These are phyloP conservation scores for Rhimphoctona megacephalus DNA, from an alignment of 2,888 invertebrate species.

Conservation along the genomic window DNA sequence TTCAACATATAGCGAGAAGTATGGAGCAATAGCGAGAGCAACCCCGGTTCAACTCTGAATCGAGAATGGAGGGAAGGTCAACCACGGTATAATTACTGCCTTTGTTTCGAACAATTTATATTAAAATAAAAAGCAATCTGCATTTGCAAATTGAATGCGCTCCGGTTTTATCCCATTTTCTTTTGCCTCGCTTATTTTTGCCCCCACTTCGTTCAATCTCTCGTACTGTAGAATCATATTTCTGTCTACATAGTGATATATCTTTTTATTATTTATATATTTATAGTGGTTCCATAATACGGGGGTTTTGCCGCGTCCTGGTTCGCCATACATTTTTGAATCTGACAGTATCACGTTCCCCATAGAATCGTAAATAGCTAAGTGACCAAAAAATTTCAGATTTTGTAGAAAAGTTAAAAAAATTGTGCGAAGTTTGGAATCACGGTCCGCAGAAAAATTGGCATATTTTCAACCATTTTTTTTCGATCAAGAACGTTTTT, in stretches of 20 bases:
- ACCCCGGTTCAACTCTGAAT: slow-evolving; percentile 37
- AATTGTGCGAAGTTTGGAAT: not conserved
- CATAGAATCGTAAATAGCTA: slow-evolving; percentile 78
- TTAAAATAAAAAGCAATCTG: slow-evolving; percentile 83
- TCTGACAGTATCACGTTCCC: slow-evolving; percentile 46
- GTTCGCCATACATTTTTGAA: slow-evolving; percentile 50
- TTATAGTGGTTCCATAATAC: slow-evolving; percentile 46
- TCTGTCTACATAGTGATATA: not conserved
- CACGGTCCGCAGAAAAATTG: too few relatives aligned
- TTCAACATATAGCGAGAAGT: not conserved
- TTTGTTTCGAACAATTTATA: slow-evolving; percentile 83
- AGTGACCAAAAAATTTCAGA: too few relatives aligned
- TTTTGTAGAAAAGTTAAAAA: not conserved
- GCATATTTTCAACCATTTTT: too few relatives aligned
- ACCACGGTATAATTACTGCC: slow-evolving; percentile 79
- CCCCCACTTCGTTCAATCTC: slow-evolving; percentile 56
- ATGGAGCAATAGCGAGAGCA: slow-evolving; percentile 18
- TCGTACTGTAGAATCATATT: slow-evolving; percentile 23
- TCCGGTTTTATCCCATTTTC: slow-evolving; percentile 32
- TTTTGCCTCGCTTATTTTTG: slow-evolving; percentile 20
- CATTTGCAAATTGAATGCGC: slow-evolving; percentile 82
- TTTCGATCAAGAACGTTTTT: not conserved
- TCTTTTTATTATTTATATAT: slow-evolving; percentile 25
- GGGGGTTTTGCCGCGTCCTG: slow-evolving; percentile 27
- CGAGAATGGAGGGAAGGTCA: slow-evolving; percentile 51